Evolutionary conservation across 2,113 vertebrate species (phyloP), one percentile per base, ranked within the genome.

Genomic region (Malurus alboscapulatus): DNA sequence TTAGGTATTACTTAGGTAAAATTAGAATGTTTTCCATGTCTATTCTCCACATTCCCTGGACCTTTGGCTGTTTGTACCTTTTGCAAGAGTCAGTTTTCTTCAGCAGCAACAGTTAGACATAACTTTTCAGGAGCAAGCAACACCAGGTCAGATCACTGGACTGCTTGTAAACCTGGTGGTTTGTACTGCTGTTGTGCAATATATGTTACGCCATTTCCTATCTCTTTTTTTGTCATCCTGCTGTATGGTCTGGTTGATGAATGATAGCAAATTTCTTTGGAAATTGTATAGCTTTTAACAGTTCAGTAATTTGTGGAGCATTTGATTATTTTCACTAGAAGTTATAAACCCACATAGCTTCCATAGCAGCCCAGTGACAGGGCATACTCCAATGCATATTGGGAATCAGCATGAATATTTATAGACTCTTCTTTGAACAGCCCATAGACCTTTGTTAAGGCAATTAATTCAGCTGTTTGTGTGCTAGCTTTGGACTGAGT

Each of bases 111-210:
- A 72, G 44, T 83, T 22, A 68, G 59, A 38, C 3, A 0, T 4
- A 22, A 25, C 12, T 73, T 42, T 91, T 34, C 22, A 66, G 30
- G 9, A 26, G 26, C 0, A 3, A 42, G 27, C 44, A 53, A 17
- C 27, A 44, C 6, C 30, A 65, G 27, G 14, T 24, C 5, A 4
- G 50, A 24, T 12, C 7, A 0, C 1, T 32, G 29, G 44, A 32
- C 36, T 69, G 6, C 27, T 54, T 47, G 15, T 51, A 80, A 89
- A 42, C 40, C 58, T 0, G 0, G 10, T 65, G 21, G n/a, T 73
- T 77, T 5, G 2, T 20, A 22, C 0, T 2, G 36, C 30, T 69
- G 42, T 32, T 1, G 0, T 69, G 26, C 7, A 26, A 1, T 26
- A 6, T 47, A 36, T 48, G 32, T 73, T 63, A 65, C 30, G 26